A percentile compares a stretch with the other conserved stretches of the same genome.
phyloP scores from a whole-genome alignment of 2,113 vertebrate genomes.

The Cynopterus brachyotis region DNA sequence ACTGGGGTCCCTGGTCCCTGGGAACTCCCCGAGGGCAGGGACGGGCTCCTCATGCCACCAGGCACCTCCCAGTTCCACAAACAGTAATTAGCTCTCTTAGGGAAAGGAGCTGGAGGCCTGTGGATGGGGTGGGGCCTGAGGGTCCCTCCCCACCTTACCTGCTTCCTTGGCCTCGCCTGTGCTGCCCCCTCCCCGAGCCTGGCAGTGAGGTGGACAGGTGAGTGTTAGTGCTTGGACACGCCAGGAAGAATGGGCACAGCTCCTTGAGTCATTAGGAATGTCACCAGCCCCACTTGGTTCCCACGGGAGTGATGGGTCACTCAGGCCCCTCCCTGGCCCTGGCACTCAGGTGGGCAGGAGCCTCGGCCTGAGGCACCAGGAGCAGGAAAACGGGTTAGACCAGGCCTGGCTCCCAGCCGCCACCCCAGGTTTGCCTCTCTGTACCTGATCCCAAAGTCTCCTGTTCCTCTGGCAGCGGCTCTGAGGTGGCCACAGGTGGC shows the following conservation, averaged over 20 bases:
- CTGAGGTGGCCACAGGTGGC: not conserved
- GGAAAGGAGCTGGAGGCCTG: not conserved
- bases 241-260: conserved; percentile 44
- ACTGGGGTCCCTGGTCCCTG: not conserved
- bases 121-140: not conserved
- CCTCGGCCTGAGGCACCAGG: conserved; percentile 55
- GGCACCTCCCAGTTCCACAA: conserved; percentile 9
- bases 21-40: conserved; percentile 33
- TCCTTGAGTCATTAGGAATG: conserved; percentile 71
- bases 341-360: conserved; percentile 77
- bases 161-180: not conserved
- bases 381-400: conserved; percentile 78
- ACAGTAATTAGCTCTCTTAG: conserved; percentile 48
- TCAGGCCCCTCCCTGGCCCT: conserved; percentile 72
- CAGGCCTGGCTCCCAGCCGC: conserved; percentile 60
- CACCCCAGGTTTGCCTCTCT: conserved; percentile 40
- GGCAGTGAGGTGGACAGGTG: not conserved
- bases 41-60: not conserved
- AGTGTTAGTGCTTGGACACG: not conserved
- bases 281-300: conserved; percentile 73
- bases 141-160: not conserved
- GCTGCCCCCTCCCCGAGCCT: not conserved
- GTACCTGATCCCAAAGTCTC: not conserved
- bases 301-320: conserved; percentile 78
- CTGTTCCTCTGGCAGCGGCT: not conserved